phyloP scores from a whole-genome alignment of 2,888 invertebrate genomes.

The Eupeodes latifasciatus region DNA sequence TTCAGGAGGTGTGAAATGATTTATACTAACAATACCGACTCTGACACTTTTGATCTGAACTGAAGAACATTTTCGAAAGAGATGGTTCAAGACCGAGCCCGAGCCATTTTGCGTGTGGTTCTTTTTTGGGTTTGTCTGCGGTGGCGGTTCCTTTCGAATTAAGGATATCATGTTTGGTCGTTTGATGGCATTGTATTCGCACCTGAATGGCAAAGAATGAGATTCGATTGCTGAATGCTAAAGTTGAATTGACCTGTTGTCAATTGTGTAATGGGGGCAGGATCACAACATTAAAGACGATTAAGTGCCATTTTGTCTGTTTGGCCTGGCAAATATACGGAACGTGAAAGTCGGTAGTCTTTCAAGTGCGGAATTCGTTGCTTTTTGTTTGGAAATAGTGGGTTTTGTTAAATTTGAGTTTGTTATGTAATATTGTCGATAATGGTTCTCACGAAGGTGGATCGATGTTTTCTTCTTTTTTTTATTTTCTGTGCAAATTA shows the following conservation, averaged over 20 bases:
- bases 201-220: constrained; percentile 25
- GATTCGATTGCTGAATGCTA: constrained; percentile 37
- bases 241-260: constrained; percentile 69
- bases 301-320: constrained; percentile 75
- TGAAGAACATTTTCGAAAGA: neutral
- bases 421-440: constrained; percentile 54
- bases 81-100: constrained; percentile 36
- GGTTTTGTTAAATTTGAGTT: constrained; percentile 64
- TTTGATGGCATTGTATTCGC: constrained; percentile 51
- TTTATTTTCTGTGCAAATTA: constrained; percentile 58
- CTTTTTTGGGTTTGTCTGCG: neutral
- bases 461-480: constrained; percentile 42
- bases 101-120: constrained; percentile 65
- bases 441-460: constrained; percentile 46
- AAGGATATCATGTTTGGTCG: constrained; percentile 59
- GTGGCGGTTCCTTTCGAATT: constrained; percentile 59
- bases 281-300: constrained; percentile 60
- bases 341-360: constrained; percentile 49
- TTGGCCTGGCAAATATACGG: constrained; percentile 61
- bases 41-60: neutral
- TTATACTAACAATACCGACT: constrained; percentile 50
- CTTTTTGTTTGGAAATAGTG: constrained; percentile 41
- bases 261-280: constrained; percentile 58
- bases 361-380: constrained; percentile 20
- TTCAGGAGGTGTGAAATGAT: constrained; percentile 74